Evolutionary conservation across 2,113 vertebrate genomes (phyloP).

Genomic region (Crotalus horridus): DNA sequence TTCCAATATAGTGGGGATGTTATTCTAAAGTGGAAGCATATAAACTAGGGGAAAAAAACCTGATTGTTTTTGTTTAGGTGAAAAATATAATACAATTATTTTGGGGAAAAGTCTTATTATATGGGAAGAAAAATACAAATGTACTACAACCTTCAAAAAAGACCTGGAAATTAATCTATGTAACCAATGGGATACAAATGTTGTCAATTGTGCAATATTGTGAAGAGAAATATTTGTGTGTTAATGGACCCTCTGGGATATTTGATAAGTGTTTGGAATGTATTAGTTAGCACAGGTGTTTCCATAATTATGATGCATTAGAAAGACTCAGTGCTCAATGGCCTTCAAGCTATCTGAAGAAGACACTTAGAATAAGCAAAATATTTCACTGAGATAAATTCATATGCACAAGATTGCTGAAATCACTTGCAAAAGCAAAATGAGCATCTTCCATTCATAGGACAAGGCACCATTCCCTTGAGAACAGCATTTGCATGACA

Average conservation of each 20-base stretch:
- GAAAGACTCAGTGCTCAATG: constrained; percentile 51
- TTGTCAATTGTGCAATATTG: constrained; percentile 23
- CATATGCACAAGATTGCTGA: constrained; percentile 16
- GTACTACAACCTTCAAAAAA: not conserved
- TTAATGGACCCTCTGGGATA: constrained; percentile 42
- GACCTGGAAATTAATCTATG: not conserved
- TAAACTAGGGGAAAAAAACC: not conserved
- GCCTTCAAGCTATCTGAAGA: constrained; percentile 56
- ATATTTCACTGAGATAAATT: constrained; percentile 36
- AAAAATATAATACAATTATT: not conserved
- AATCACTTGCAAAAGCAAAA: constrained; percentile 25
- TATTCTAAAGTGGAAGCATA: not conserved
- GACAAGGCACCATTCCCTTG: constrained; percentile 28
- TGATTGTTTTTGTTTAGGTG: not conserved
- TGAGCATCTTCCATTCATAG: constrained; percentile 32
- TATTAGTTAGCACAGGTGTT: constrained; percentile 61
- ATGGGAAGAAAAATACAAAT: not conserved
- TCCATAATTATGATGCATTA: constrained; percentile 65
- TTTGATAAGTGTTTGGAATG: constrained; percentile 10
- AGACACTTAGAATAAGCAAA: constrained; percentile 37
- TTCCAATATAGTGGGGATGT: not conserved
- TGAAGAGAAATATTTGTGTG: constrained; percentile 6
- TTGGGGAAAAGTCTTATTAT: not conserved
- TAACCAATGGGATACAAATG: fast-evolving
- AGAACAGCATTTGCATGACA: constrained; percentile 35